Conservation (phyloP, 2,797 vertebrate species). For the Chanos chanos region DNA sequence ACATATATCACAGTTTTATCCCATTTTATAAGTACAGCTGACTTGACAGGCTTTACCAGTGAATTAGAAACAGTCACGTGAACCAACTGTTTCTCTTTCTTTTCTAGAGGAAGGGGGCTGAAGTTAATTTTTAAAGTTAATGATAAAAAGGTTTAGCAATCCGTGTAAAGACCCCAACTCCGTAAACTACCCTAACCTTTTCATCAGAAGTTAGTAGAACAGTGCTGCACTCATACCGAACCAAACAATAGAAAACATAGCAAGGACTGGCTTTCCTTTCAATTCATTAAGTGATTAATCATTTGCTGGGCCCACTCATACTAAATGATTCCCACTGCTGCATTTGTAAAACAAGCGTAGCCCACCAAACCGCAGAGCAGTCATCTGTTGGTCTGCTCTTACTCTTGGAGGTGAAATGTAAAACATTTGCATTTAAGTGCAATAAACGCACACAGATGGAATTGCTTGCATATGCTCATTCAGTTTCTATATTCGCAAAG, state of each 20-base stretch:
- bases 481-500: too few relatives aligned
- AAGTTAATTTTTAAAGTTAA: not conserved
- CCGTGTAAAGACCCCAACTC: too few relatives aligned
- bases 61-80: too few relatives aligned
- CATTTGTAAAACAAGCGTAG: constrained; percentile 24
- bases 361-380: constrained; percentile 29
- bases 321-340: constrained; percentile 39
- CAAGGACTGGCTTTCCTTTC: constrained; percentile 25
- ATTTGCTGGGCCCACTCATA: constrained; percentile 36
- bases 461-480: constrained; percentile 28
- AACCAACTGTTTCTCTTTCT: too few relatives aligned
- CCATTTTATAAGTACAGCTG: too few relatives aligned
- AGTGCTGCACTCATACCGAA: too few relatives aligned
- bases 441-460: constrained; percentile 47
- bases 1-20: too few relatives aligned
- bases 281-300: constrained; percentile 53
- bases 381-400: constrained; percentile 33
- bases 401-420: constrained; percentile 41
- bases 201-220: too few relatives aligned
- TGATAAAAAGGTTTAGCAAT: too few relatives aligned
- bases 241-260: constrained; percentile 7
- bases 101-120: not conserved
- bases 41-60: too few relatives aligned
- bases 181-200: too few relatives aligned
- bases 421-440: constrained; percentile 52